phyloP scores from a whole-genome alignment of 2,113 vertebrate genomes.

The Progne subis region DNA sequence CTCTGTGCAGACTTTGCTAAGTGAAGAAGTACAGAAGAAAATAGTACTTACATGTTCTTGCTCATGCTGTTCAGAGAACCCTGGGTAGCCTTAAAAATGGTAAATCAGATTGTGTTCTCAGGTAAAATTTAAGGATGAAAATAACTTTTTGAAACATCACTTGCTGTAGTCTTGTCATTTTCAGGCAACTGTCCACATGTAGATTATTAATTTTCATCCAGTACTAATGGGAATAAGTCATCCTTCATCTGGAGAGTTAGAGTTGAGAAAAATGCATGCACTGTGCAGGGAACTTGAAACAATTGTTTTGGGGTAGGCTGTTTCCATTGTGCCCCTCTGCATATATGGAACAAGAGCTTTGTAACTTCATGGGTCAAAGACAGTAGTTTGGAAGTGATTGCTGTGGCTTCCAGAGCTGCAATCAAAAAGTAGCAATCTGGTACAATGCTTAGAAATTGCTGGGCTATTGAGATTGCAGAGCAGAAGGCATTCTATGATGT shows the following conservation, averaged over 20 bases:
- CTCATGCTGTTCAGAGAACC: not conserved
- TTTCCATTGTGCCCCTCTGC: not conserved
- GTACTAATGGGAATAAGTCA: not conserved
- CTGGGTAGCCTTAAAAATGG: not conserved
- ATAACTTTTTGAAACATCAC: not conserved
- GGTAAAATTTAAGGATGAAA: not conserved
- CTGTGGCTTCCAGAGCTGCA: not conserved
- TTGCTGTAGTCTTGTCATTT: not conserved
- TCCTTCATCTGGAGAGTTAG: not conserved
- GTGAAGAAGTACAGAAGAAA: not conserved
- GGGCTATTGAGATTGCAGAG: not conserved
- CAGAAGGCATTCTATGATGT: not conserved
- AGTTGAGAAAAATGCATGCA: not conserved
- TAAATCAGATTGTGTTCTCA: not conserved
- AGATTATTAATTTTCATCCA: not conserved
- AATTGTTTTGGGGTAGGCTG: not conserved
- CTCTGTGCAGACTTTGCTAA: not conserved
- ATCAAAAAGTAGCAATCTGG: fast-evolving
- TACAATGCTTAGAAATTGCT: not conserved
- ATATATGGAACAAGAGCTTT: not conserved
- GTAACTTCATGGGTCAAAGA: not conserved
- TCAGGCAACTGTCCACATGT: not conserved
- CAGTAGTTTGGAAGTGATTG: not conserved
- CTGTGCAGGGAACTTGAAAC: not conserved
- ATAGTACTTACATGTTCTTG: not conserved